phyloP scores from a whole-genome alignment of 2,888 invertebrate genomes.

The Plagodis dolabraria region DNA sequence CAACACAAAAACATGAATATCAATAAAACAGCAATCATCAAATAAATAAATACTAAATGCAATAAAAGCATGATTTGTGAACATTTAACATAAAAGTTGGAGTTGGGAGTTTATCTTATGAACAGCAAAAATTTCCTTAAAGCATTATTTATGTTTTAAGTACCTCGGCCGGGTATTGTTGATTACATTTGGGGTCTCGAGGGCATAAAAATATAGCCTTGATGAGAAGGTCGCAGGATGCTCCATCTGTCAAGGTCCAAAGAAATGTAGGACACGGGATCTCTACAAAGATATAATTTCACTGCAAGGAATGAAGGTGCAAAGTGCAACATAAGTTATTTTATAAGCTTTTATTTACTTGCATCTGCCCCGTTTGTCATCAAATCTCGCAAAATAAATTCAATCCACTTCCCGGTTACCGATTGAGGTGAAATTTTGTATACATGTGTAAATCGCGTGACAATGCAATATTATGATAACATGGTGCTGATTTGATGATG shows the following conservation, averaged over 20 bases:
- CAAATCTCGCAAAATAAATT: too few species aligned
- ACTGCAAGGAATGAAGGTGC: too few species aligned
- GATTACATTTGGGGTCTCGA: slow-evolving; percentile 32
- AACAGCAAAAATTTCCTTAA: slow-evolving; percentile 23
- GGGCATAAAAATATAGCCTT: slow-evolving; percentile 38
- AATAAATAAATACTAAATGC: slow-evolving; percentile 20
- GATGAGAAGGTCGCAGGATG: slow-evolving; percentile 36
- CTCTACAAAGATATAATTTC: not conserved
- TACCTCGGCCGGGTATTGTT: slow-evolving; percentile 28
- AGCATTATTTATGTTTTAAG: slow-evolving; percentile 25
- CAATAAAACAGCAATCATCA: too few species aligned
- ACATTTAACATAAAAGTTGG: slow-evolving; percentile 24
- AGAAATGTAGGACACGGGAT: slow-evolving; percentile 40
- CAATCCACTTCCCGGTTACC: too few species aligned
- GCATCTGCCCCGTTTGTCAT: too few species aligned
- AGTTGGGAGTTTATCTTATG: slow-evolving; percentile 23
- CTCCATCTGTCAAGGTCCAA: slow-evolving; percentile 30
- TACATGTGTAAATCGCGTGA: too few species aligned
- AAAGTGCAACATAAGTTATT: too few species aligned
- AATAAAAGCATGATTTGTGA: slow-evolving; percentile 30
- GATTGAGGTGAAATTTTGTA: too few species aligned
- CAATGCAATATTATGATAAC: too few species aligned
- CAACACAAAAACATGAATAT: too few species aligned
- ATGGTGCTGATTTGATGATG: too few species aligned
- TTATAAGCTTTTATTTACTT: too few species aligned